Evolutionary conservation across 1,140 invertebrate species (phyloP).

Genomic region (Cepaea nemoralis): DNA sequence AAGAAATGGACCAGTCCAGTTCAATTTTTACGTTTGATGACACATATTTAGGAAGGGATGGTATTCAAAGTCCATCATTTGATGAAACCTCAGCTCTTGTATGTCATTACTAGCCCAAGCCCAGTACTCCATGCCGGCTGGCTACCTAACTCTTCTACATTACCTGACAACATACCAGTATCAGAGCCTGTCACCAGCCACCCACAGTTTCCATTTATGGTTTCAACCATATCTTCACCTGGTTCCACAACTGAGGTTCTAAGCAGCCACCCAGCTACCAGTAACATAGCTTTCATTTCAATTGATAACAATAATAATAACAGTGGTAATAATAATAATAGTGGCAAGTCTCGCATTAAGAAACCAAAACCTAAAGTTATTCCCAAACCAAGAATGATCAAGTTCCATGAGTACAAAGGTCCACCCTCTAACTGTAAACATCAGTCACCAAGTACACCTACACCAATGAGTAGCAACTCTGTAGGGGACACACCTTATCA

Average conservation of each 20-base stretch:
- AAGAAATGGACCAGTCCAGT: conserved; percentile 83
- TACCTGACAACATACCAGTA: conserved; percentile 30
- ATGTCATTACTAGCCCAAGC: conserved; percentile 63
- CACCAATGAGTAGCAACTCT: conserved; percentile 37
- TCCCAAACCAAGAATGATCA: conserved; percentile 86
- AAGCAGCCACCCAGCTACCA: conserved; percentile 24
- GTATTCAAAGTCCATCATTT: conserved; percentile 66
- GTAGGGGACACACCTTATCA: conserved; percentile 88
- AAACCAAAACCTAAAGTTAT: conserved; percentile 87
- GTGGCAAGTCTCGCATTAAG: conserved; percentile 76
- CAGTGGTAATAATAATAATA: conserved; percentile 44
- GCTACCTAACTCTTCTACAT: conserved; percentile 31
- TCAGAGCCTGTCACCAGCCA: background rate
- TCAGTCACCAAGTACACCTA: conserved; percentile 44
- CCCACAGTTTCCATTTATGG: background rate
- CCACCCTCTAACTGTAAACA: conserved; percentile 89
- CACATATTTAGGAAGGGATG: conserved; percentile 83
- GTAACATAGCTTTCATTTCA: background rate
- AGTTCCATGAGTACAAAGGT: conserved; percentile 98
- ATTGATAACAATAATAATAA: conserved; percentile 32
- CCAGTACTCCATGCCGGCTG: background rate
- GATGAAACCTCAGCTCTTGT: conserved; percentile 63
- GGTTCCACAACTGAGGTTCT: background rate
- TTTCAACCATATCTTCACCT: background rate
- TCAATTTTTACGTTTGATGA: conserved; percentile 87